A percentile compares a stretch with the other conserved stretches of the same genome.
phyloP scores from a whole-genome alignment of 2,113 vertebrate species.

The Myxocyprinus asiaticus region DNA sequence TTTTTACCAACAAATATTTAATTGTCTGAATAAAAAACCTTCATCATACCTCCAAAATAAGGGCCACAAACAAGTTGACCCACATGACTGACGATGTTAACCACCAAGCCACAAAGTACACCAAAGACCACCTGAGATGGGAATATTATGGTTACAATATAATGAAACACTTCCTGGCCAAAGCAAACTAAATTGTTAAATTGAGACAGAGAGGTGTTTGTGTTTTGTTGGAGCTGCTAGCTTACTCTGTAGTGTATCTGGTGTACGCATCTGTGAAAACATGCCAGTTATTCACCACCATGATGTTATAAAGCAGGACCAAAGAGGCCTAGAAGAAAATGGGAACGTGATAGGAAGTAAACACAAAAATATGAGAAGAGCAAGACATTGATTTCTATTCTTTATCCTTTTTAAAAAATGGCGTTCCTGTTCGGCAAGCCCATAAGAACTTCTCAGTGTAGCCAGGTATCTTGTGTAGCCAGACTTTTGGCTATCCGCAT shows the following conservation, averaged over 20 bases:
- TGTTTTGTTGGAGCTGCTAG: not conserved
- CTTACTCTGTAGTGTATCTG: constrained; percentile 81
- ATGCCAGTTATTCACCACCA: constrained; percentile 99
- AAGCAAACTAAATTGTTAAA: not conserved
- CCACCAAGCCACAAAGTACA: constrained; percentile 97
- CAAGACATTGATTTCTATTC: not conserved
- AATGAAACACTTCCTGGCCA: no score
- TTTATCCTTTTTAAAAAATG: no score
- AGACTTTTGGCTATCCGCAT: no score
- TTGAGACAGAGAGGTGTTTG: no score
- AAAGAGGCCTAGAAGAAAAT: constrained; percentile 78
- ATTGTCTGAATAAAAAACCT: not conserved
- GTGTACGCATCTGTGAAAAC: constrained; percentile 89
- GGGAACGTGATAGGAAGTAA: not conserved
- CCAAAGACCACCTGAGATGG: constrained; percentile 85
- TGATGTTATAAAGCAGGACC: constrained; percentile 90
- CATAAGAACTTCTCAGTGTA: no score
- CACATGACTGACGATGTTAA: constrained; percentile 94
- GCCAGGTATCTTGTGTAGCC: no score
- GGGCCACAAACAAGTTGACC: constrained; percentile 93
- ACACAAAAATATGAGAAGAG: not conserved
- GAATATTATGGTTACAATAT: not conserved
- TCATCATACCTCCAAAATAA: constrained; percentile 89
- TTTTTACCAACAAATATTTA: not conserved
- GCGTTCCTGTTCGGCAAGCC: no score